Evolutionary conservation across 2,888 invertebrate genomes (phyloP).

Genomic region (Troilus luridus): DNA sequence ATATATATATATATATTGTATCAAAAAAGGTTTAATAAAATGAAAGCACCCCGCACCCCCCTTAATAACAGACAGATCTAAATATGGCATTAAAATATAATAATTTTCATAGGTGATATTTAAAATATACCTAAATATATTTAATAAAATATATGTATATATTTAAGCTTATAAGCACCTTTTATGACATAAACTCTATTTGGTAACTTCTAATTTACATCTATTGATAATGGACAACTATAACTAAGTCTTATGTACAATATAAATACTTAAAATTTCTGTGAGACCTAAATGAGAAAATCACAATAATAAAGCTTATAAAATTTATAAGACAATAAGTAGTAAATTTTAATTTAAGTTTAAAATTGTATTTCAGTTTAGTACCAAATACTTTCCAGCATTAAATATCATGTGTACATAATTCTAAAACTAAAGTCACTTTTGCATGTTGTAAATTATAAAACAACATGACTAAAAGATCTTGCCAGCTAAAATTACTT

Average conservation of each 20-base stretch:
- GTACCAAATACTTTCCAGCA: background rate
- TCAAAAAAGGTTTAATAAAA: background rate
- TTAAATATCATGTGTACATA: background rate
- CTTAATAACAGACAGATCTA: background rate
- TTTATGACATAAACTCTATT: conserved; percentile 33
- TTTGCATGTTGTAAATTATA: background rate
- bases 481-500: background rate
- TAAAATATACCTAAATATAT: conserved; percentile 45
- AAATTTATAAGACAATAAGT: background rate
- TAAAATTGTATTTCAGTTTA: background rate
- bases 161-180: conserved; percentile 43
- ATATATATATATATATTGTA: background rate
- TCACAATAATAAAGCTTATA: too few species aligned
- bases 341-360: background rate
- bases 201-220: conserved; percentile 37
- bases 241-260: background rate
- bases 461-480: background rate
- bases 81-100: conserved; percentile 24
- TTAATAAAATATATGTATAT: conserved; percentile 42
- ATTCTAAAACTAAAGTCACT: background rate
- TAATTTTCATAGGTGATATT: conserved; percentile 3
- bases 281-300: background rate
- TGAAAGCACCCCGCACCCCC: background rate
- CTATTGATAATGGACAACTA: conserved; percentile 22
- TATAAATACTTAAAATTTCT: background rate